phyloP scores from a whole-genome alignment of 2,113 vertebrate species.

The Ceyx cyanopectus region DNA sequence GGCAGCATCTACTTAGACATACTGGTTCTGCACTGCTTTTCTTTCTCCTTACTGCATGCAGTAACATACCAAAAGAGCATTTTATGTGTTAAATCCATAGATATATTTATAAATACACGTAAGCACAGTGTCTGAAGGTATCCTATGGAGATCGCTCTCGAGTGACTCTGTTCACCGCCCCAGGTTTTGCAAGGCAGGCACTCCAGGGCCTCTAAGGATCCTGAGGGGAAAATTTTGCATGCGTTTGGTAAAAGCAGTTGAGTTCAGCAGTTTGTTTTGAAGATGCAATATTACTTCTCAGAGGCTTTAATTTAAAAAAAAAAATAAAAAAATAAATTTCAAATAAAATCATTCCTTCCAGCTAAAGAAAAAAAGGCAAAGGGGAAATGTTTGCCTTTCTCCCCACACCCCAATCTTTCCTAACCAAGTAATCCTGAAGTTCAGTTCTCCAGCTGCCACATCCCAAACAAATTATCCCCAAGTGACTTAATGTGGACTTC shows the following conservation, averaged over 20 bases:
- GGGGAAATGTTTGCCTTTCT: not conserved
- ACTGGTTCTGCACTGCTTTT: not conserved
- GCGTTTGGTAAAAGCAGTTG: slow-evolving; percentile 41
- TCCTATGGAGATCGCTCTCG: slow-evolving; percentile 10
- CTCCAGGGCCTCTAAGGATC: slow-evolving; percentile 39
- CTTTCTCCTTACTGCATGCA: not conserved
- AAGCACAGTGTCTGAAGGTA: not conserved
- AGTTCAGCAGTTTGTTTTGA: slow-evolving; percentile 51
- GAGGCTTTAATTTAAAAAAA: slow-evolving; percentile 6
- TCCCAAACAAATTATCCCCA: not conserved
- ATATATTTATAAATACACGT: not conserved
- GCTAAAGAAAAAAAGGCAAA: not conserved
- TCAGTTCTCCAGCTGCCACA: not conserved
- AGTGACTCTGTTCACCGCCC: not conserved
- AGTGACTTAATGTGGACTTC: not conserved
- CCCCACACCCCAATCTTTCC: not conserved
- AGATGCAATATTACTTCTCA: slow-evolving; percentile 33
- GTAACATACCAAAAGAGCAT: not conserved
- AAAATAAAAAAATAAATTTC: not conserved
- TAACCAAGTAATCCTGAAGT: not conserved
- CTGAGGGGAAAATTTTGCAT: slow-evolving; percentile 35
- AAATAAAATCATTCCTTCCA: slow-evolving; percentile 14
- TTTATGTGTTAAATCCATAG: not conserved
- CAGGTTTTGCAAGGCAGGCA: slow-evolving; percentile 51
- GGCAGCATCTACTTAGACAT: not conserved